Base-by-base conservation (phyloP, 1,140 invertebrate species). In the Cydia strobilella region DNA sequence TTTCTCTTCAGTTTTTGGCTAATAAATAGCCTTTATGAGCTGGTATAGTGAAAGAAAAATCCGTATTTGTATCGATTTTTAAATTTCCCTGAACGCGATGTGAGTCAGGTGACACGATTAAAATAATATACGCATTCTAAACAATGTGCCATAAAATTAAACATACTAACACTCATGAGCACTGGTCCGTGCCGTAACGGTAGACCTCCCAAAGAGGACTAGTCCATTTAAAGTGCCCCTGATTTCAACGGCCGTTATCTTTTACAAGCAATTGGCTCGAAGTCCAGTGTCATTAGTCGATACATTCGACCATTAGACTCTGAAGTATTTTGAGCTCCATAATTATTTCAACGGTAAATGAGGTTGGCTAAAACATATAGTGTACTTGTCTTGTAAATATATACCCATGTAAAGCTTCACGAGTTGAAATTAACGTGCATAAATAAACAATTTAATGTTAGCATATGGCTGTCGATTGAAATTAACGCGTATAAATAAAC, bases 141-240 rank as follows among this genome's bases (percentile, higher is more conserved):
- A 18, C n/a, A 51, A 51, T 18, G 9, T n/a, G 1, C 63, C 63
- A 69, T 69, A 35, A 39, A 39, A 69, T 69, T 35, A 35, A 69
- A 69, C 65, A 69, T 18, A 69, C 27, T 69, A 69, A 69, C 65
- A 69, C n/a, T n/a, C n/a, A 39, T 69, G 65, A 0, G 15, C 65
- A 69, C 7, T 2, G 65, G 35, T 2, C 65, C 65, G 35, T 42
- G 35, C 79, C 45, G 45, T 48, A 71, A 76, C 72, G 75, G 72
- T 76, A 76, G 63, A 76, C 23, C 72, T 76, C 65, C 72, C 72
- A 71, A 74, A 69, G 72, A 76, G 63, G 54, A 54, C 73, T 77
- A 73, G 63, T 74, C 75, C 72, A 75, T 80, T 74, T 74, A 35
- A 75, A 69, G 74, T 77, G 77, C 76, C 79, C 74, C 75, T 80